Conservation (phyloP, 2,797 vertebrate species). For the Tapera naevia region DNA sequence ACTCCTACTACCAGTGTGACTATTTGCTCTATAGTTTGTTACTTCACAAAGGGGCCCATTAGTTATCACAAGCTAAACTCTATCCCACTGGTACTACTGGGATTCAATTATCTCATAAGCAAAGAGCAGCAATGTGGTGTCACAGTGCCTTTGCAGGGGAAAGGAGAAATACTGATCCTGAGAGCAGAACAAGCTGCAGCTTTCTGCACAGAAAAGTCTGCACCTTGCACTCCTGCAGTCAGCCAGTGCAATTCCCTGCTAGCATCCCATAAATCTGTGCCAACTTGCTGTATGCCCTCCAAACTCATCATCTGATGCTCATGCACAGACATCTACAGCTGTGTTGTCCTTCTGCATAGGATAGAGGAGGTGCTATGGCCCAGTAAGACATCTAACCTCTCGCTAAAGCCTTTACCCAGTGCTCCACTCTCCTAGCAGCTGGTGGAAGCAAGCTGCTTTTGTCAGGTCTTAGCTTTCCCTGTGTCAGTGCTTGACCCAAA, state of each 20-base stretch:
- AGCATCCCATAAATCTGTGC: not conserved
- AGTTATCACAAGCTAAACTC: fast-evolving
- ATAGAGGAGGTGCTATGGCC: not conserved
- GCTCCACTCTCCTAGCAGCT: not conserved
- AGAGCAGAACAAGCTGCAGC: not conserved
- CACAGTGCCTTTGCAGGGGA: not conserved
- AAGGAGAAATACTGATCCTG: not conserved
- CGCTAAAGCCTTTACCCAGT: not conserved
- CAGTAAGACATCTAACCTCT: not conserved
- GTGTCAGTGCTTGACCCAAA: not conserved
- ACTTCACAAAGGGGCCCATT: not conserved
- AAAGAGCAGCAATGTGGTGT: not conserved
- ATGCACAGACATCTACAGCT: not conserved
- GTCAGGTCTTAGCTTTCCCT: not conserved
- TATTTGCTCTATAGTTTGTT: not conserved
- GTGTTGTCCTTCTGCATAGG: not conserved
- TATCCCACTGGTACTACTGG: not conserved
- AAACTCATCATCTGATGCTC: not conserved
- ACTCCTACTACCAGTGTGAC: not conserved
- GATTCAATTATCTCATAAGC: not conserved
- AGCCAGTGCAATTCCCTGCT: not conserved
- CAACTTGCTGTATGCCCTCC: not conserved
- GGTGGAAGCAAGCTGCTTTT: not conserved
- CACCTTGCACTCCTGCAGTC: not conserved
- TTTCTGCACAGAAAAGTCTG: not conserved